Evolutionary conservation across 2,888 invertebrate species (phyloP), one percentile per base, ranked within the genome.

Genomic region (Antheraea assamensis): DNA sequence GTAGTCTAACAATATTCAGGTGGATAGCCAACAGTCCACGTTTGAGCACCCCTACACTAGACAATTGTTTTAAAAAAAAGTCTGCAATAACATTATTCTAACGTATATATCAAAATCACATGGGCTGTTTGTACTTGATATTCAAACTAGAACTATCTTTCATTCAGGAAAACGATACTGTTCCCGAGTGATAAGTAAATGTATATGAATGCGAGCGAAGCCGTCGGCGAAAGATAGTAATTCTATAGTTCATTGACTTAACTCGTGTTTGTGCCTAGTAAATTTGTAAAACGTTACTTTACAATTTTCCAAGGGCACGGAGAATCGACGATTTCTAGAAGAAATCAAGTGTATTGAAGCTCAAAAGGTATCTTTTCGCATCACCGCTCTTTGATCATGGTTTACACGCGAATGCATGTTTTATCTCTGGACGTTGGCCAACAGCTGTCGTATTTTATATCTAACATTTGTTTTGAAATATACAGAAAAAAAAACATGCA

Each of bases 381-480:
- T 84, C 84, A 82, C 74, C 81, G 83, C 75, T 75, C 78, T 73
- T 70, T 76, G 80, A 84, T 82, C 83, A 81, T 78, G 82, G 85
- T 86, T 85, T 81, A 81, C 85, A 83, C 81, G 78, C 81, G 79
- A 84, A 79, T 82, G 87, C 79, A 80, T 82, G 79, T 77, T 80
- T 81, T 77, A 83, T 86, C 86, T 87, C 86, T 88, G 88, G 87
- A 84, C 73, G 75, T 64, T 49, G 70, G 86, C 88, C 88, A 88
- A 80, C 76, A 68, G 55, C 66, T 73, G 73, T 74, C 75, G 24
- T 8, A 1, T 24, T 24, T 27, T 61, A 19, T 58, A 13, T 61
- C 27, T 61, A 27, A 61, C 10, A 27, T 24, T 61, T 24, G 13
- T 61, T 27, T 61, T 15, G 27, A 27, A 61, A 24, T 10, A 27